Conservation (phyloP, 2,888 invertebrate genomes). For the Pogonocherus hispidulus region DNA sequence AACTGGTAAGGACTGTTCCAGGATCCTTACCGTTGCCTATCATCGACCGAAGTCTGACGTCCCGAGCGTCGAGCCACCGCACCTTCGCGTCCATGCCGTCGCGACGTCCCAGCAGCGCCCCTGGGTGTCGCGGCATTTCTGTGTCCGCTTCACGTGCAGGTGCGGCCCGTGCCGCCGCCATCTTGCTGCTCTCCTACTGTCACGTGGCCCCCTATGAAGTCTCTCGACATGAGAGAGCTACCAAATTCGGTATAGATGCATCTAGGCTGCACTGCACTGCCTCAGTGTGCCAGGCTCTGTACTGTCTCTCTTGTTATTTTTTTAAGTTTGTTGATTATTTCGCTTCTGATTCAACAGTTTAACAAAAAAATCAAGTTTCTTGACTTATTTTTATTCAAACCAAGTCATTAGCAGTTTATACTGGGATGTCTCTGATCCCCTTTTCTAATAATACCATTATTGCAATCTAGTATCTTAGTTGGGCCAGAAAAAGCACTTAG, state of each 20-base stretch:
- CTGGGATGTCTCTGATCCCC: too few species aligned
- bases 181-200: conserved; percentile 91
- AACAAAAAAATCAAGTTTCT: not conserved
- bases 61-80: conserved; percentile 70
- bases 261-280: conserved; percentile 30
- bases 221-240: conserved; percentile 31
- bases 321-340: conserved; percentile 14
- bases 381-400: too few species aligned
- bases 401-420: too few species aligned
- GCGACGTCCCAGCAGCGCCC: conserved; percentile 72
- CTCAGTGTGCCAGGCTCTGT: conserved; percentile 34
- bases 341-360: conserved; percentile 7
- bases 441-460: too few species aligned
- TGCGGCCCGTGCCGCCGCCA: conserved; percentile 94
- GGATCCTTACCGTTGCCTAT: conserved; percentile 71
- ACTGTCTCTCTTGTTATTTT: conserved; percentile 21
- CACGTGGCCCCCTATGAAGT: conserved; percentile 69
- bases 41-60: conserved; percentile 69
- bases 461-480: too few species aligned
- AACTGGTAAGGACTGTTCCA: conserved; percentile 55
- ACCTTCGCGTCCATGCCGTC: conserved; percentile 70
- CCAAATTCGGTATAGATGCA: conserved; percentile 44
- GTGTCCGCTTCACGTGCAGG: conserved; percentile 90
- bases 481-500: too few species aligned
- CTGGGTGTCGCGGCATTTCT: conserved; percentile 59